Conservation (phyloP, 2,888 invertebrate genomes). For the Dynastes grantii region DNA sequence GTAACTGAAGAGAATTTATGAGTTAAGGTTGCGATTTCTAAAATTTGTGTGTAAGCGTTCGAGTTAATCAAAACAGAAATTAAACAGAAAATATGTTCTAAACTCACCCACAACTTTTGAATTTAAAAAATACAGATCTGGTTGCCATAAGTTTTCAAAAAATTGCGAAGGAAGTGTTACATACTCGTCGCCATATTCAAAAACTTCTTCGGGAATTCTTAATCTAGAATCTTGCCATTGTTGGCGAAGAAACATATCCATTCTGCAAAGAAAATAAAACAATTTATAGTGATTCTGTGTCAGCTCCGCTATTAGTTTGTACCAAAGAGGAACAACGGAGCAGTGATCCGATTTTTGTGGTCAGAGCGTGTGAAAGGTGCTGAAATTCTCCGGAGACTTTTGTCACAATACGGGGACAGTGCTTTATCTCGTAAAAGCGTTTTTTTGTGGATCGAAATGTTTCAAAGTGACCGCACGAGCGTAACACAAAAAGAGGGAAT, state of each 20-base stretch:
- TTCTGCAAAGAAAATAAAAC: conserved; percentile 72
- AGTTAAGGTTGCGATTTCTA: conserved; percentile 86
- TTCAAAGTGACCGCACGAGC: too few relatives aligned
- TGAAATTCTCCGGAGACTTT: too few relatives aligned
- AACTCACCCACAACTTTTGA: conserved; percentile 85
- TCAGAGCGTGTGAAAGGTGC: too few relatives aligned
- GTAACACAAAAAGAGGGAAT: too few relatives aligned
- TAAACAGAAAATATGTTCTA: neutral
- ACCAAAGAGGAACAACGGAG: too few relatives aligned
- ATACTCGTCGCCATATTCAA: conserved; percentile 86
- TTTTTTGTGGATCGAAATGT: too few relatives aligned
- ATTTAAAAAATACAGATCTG: conserved; percentile 88
- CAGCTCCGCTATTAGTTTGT: too few relatives aligned
- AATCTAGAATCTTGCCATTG: conserved; percentile 87
- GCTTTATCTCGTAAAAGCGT: too few relatives aligned
- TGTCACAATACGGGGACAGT: too few relatives aligned
- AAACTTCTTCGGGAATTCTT: conserved; percentile 83
- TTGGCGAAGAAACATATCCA: conserved; percentile 89
- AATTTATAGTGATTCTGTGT: neutral
- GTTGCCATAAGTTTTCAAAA: conserved; percentile 90
- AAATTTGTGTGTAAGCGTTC: neutral
- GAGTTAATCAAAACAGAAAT: neutral
- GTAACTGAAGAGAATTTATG: conserved; percentile 88
- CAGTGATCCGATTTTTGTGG: too few relatives aligned
- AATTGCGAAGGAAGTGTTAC: conserved; percentile 86